Percentiles rank a stretch among this genome's conserved stretches.
These are phyloP conservation scores for Laspeyria flexula DNA, from an alignment of 2,888 invertebrate genomes.

Conservation along the genomic window DNA sequence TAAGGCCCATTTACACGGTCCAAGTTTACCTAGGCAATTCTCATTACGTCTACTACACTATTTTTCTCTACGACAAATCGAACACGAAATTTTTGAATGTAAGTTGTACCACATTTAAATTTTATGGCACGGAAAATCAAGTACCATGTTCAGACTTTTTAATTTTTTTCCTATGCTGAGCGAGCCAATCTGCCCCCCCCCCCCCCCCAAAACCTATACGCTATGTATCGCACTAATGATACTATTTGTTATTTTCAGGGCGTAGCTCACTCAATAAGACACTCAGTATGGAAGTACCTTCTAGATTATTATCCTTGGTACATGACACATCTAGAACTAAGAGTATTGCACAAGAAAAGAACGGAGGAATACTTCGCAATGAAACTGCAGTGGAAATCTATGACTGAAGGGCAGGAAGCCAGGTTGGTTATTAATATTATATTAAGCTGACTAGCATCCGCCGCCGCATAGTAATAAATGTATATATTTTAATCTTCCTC, in stretches of 20 bases:
- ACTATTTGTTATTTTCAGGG: constrained; percentile 85
- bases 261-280: constrained; percentile 90
- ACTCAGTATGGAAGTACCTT: constrained; percentile 97
- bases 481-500: too few species aligned
- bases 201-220: too few species aligned
- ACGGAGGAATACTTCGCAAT: constrained; percentile 96
- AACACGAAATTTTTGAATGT: too few species aligned
- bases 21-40: too few species aligned
- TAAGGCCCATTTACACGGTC: too few species aligned
- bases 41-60: too few species aligned
- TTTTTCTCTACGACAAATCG: too few species aligned
- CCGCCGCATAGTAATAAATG: neutral
- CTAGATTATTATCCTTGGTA: constrained; percentile 95
- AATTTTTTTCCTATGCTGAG: too few species aligned
- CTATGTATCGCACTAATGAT: neutral
- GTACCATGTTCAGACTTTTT: too few species aligned
- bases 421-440: constrained; percentile 21
- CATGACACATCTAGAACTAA: constrained; percentile 90
- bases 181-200: too few species aligned
- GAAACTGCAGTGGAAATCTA: constrained; percentile 98
- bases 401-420: constrained; percentile 93
- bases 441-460: neutral
- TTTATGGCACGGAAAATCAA: too few species aligned
- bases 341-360: constrained; percentile 89
- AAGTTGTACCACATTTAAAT: too few species aligned